These are phyloP conservation scores for Pica pica DNA, from an alignment of 2,113 vertebrate genomes.

Conservation along the genomic window DNA sequence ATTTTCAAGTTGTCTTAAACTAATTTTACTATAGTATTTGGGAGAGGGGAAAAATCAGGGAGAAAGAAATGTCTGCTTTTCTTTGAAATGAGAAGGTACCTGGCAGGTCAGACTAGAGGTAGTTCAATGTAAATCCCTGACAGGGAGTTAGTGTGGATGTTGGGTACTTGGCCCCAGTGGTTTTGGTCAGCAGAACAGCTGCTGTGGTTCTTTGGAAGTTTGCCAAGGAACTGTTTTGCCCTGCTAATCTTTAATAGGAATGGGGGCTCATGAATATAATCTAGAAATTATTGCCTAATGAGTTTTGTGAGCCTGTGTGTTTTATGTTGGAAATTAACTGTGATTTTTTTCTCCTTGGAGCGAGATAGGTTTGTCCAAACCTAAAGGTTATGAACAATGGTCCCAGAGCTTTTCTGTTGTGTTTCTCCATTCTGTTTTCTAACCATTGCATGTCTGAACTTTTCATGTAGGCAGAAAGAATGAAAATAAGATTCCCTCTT, in stretches of 20 bases:
- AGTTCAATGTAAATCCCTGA: background rate
- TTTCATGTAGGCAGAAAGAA: background rate
- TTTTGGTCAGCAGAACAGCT: background rate
- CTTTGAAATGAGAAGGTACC: background rate
- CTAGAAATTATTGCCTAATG: background rate
- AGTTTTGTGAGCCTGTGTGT: background rate
- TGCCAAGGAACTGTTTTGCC: background rate
- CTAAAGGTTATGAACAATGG: background rate
- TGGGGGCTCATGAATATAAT: background rate
- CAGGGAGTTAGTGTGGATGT: too few relatives aligned
- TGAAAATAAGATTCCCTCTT: background rate
- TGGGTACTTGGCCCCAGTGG: rapidly evolving
- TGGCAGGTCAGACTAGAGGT: background rate
- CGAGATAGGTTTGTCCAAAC: background rate
- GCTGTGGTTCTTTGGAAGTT: background rate
- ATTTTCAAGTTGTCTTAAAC: background rate
- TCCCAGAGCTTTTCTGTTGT: background rate
- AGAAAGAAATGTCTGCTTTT: background rate
- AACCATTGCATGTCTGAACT: background rate
- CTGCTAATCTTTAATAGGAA: background rate
- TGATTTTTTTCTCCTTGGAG: background rate
- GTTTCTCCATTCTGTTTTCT: background rate
- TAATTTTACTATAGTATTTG: background rate
- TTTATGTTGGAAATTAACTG: background rate
- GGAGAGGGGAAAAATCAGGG: background rate